Evolutionary conservation across 2,113 vertebrate genomes (phyloP).

Genomic region (Toxotes chatareus): DNA sequence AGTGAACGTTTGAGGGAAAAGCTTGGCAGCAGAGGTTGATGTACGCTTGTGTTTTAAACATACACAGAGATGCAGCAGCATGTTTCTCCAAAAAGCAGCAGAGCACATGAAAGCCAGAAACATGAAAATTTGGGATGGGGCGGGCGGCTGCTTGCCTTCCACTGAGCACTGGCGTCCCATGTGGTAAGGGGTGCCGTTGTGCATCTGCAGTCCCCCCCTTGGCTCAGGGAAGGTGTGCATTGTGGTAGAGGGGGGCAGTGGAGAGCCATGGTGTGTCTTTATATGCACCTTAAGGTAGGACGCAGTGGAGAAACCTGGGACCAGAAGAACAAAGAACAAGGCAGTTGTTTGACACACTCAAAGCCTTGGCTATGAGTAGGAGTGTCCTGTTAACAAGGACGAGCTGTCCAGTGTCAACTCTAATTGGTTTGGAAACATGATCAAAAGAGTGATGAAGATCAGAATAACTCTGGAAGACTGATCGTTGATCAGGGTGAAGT

Average conservation of each 20-base stretch:
- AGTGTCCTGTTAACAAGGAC: constrained; percentile 16
- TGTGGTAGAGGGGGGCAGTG: constrained; percentile 88
- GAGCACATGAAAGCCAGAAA: constrained; percentile 79
- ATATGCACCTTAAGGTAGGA: constrained; percentile 99
- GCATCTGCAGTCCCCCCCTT: constrained; percentile 93
- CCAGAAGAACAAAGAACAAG: constrained; percentile 90
- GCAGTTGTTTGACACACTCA: constrained; percentile 71
- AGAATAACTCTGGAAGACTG: neutral
- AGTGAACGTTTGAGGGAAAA: constrained; percentile 52
- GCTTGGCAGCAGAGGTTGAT: constrained; percentile 58
- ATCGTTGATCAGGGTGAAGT: neutral
- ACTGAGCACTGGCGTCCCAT: constrained; percentile 98
- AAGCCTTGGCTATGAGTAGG: constrained; percentile 47
- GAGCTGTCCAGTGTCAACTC: neutral
- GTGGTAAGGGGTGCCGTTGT: constrained; percentile 98
- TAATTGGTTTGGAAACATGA: neutral
- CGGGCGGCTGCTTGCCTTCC: constrained; percentile 97
- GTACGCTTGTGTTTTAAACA: constrained; percentile 59
- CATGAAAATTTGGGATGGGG: constrained; percentile 76
- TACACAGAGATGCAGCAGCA: constrained; percentile 71
- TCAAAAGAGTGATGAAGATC: neutral
- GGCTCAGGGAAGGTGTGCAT: constrained; percentile 95
- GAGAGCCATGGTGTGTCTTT: constrained; percentile 99
- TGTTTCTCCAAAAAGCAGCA: constrained; percentile 73
- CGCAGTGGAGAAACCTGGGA: constrained; percentile 99